A percentile compares a stretch with the other conserved stretches of the same genome.
These are phyloP conservation scores for Phenganax marumi DNA, from an alignment of 92 coral and sea anemone genomes.

Conservation along the genomic window DNA sequence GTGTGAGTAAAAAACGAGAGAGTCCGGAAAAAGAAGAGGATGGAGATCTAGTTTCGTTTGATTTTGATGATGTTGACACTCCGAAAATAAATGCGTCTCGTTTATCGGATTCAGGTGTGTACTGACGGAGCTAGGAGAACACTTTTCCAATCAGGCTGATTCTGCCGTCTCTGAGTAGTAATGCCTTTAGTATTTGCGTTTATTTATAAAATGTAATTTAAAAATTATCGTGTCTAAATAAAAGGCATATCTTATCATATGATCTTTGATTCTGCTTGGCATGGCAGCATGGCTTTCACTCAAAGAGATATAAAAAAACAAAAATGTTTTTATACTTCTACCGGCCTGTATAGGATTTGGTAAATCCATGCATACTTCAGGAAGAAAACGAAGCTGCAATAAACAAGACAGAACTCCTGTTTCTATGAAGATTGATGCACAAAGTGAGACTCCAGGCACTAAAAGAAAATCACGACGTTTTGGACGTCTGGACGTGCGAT, in stretches of 20 bases:
- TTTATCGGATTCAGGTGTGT: slow-evolving; percentile 14
- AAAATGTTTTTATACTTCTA: not conserved
- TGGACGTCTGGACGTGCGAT: slow-evolving; percentile 20
- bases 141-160: no score
- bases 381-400: not conserved
- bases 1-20: not conserved
- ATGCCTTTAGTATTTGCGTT: no score
- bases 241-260: not conserved
- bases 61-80: not conserved
- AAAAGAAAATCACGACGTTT: slow-evolving; percentile 15
- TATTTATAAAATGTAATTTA: no score
- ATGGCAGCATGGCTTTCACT: not conserved
- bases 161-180: no score
- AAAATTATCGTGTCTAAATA: no score
- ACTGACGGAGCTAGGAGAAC: no score
- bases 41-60: not conserved
- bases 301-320: not conserved
- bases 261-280: not conserved
- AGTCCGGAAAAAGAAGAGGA: not conserved
- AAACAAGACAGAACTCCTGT: slow-evolving; percentile 11
- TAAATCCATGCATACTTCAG: not conserved
- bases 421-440: not conserved
- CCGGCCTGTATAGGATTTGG: slow-evolving; percentile 15
- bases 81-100: not conserved
- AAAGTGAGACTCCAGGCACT: not conserved